Base-by-base conservation (phyloP, 2,888 invertebrate species). In the Chaetogeoica ovagalla region DNA sequence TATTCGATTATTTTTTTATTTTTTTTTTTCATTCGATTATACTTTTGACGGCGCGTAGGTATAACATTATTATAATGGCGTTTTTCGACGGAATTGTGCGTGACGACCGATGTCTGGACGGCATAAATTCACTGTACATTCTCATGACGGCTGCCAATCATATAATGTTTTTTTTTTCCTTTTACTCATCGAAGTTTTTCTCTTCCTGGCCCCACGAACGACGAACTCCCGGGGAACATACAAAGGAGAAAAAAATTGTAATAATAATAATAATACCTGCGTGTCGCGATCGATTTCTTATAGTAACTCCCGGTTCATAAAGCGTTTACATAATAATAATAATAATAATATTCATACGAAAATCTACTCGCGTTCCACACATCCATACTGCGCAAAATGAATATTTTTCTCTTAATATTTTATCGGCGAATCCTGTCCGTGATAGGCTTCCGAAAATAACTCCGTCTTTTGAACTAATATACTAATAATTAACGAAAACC, bases 121-220 rank as follows among this genome's bases (percentile, higher is more conserved):
- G 30, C 62, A 73, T 48, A 43, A 62, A 62, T 48, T 62, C 62
- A 37, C 30, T 15, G 70, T 72, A 30, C 72, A 3, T 52, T 74
- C 63, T 74, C 62, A 63, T 30, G 63, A 63, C 52, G 52, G 62
- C 73, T 74, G 73, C 73, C 73, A 74, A 74, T 74, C 73, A 63
- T 52, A 63, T 74, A 52, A 63, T 63, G 48, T 60, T 43, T 69
- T 62, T 52, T 30, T 30, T 30, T 30, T 30, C 4, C 4, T 30
- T 1, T 15, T 23, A 17, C 9, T 59, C 13, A 37, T 52, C 15
- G 30, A 48, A 13, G 13, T 48, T 48, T 4, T 30, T 30, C 30
- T 72, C 15, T 71, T 30, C 8, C 30, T 21, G 4, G 7, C 57
- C 57, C 15, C 59, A 7, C 43, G 43, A 43, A 9, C 43, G 30